A percentile compares a stretch with the other conserved stretches of the same genome.
Conservation (phyloP, 2,113 vertebrate species). For the Podarcis cretensis region DNA sequence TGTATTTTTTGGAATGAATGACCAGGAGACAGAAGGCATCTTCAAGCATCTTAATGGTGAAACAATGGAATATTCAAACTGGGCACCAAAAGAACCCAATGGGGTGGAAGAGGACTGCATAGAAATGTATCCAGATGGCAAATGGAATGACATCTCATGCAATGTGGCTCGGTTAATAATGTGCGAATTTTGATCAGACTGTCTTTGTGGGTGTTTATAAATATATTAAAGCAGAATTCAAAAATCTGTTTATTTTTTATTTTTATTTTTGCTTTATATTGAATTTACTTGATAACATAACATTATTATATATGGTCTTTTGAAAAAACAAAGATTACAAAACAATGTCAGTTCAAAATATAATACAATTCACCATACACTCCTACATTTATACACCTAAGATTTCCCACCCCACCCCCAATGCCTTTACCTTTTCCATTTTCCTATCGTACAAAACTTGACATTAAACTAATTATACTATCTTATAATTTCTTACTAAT, state of each 20-base stretch:
- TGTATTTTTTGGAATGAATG: conserved; percentile 3
- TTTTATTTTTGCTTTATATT: too few species aligned
- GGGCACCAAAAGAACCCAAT: not conserved
- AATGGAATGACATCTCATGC: not conserved
- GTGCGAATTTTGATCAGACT: conserved; percentile 22
- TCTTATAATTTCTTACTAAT: too few species aligned
- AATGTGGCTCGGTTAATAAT: not conserved
- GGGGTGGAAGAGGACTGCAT: conserved; percentile 11
- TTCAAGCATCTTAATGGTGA: conserved; percentile 7
- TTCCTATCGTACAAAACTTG: too few species aligned
- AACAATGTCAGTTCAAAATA: too few species aligned
- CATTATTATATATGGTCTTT: too few species aligned
- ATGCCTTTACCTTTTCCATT: too few species aligned
- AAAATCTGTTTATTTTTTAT: not conserved
- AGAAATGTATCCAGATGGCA: not conserved
- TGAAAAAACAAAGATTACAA: too few species aligned
- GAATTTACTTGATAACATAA: too few species aligned
- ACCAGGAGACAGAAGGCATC: not conserved
- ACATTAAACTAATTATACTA: too few species aligned
- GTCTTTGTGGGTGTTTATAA: not conserved
- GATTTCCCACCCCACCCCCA: too few species aligned
- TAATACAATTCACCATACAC: too few species aligned
- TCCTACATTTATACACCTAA: too few species aligned
- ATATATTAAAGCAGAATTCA: not conserved
- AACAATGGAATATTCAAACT: not conserved